Base-by-base conservation (phyloP, 2,797 vertebrate genomes). In the Diplodus sargus region DNA sequence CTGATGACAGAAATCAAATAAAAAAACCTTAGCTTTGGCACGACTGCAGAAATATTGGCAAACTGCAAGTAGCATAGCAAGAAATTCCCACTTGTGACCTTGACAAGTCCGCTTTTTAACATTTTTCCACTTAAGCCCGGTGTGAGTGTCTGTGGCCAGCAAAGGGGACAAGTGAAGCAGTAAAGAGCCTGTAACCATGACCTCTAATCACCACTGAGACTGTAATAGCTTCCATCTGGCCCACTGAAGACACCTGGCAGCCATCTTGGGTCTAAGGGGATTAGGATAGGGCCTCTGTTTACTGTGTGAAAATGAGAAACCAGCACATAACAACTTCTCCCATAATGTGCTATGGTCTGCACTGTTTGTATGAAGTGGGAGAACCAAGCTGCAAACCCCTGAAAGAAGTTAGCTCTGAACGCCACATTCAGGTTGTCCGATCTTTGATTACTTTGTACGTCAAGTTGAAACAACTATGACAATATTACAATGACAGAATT, bases 211-310 rank as follows among this genome's bases (percentile, higher is more conserved):
- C 92, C 91, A 86, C 88, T 88, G 90, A 79, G 86, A 77, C 79
- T 75, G 59, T 94, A 95, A 96, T 93, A 79, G 77, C 79, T 94
- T 94, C 95, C 94, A 95, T 94, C 88, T 96, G 95, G 84, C 90
- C 71, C 22, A 79, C 66, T 73, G 70, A 51, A 90, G 89, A 91
- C 94, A 93, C 87, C 87, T 95, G 93, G 87, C 83, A 92, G 89
- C 90, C 90, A 92, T 91, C 86, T 91, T 90, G 85, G 89, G 74
- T 82, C 80, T 83, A 83, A 90, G 84, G 84, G 70, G 66, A 84
- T 80, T 74, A 82, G 71, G 63, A 85, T 22, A 83, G 74, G 42
- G 79, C 74, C 71, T 75, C 66, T 82, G 70, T 91, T 92, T 89
- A 89, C 79, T 61, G 74, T 74, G 78, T 85, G 78, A 87, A 87